phyloP scores from a whole-genome alignment of 1,140 invertebrate species.

The Batillaria attramentaria region DNA sequence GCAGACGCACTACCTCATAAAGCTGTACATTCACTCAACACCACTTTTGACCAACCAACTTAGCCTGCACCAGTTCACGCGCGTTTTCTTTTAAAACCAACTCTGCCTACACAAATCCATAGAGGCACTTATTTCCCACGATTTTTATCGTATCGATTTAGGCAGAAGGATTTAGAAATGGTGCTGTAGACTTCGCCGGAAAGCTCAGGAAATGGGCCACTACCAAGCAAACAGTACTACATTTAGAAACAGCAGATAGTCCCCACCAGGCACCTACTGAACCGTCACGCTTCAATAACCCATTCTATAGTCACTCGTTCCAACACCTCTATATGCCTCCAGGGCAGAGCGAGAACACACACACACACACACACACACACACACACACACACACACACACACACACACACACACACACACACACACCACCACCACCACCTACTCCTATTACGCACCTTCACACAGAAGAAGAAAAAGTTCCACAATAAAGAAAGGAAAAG shows the following conservation, averaged over 20 bases:
- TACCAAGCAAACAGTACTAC: background rate
- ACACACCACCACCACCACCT: background rate
- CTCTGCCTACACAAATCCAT: too few relatives aligned
- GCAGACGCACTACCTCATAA: too few relatives aligned
- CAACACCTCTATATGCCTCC: background rate
- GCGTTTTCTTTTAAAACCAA: too few relatives aligned
- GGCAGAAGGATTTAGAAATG: background rate
- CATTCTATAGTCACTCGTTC: background rate
- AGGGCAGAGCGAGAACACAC: background rate
- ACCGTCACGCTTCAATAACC: too few relatives aligned
- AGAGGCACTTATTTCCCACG: constrained; percentile 1
- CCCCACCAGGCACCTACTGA: background rate
- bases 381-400: constrained; percentile 1
- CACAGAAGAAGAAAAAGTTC: background rate
- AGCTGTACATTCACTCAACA: too few relatives aligned
- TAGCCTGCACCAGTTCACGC: too few relatives aligned
- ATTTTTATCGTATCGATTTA: background rate
- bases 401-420: background rate
- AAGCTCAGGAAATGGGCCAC: background rate
- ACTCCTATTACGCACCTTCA: background rate
- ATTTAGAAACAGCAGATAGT: background rate
- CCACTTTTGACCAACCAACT: too few relatives aligned
- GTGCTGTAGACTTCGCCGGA: background rate
- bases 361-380: background rate
- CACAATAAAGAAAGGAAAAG: background rate